A percentile compares a stretch with the other conserved stretches of the same genome.
These are phyloP conservation scores for Phyllostomus hastatus DNA, from an alignment of 2,113 vertebrate species.

Conservation along the genomic window DNA sequence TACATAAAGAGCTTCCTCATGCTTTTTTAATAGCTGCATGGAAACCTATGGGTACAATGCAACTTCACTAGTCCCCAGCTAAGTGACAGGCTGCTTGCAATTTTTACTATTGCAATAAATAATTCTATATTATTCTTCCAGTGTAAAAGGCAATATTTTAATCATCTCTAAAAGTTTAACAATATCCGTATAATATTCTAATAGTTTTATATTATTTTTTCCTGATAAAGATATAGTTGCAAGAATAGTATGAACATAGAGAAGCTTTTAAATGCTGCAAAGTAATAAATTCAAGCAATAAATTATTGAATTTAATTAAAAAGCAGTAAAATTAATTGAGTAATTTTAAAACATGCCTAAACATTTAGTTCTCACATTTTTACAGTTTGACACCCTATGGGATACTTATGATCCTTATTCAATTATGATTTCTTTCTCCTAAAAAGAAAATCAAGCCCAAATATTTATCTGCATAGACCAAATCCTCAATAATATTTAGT, in stretches of 20 bases:
- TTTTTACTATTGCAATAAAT: not conserved
- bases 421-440: not conserved
- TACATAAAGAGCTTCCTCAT: not conserved
- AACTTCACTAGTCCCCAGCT: not conserved
- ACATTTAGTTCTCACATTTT: not conserved
- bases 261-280: not conserved
- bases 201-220: not conserved
- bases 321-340: not conserved
- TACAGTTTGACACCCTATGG: not conserved
- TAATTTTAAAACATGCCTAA: not conserved
- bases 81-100: not conserved
- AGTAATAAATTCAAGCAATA: not conserved
- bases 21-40: not conserved
- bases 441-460: not conserved
- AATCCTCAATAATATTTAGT: not conserved
- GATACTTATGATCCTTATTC: not conserved
- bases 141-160: not conserved
- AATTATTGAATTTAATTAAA: not conserved
- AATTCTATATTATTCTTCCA: not conserved
- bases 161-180: not conserved
- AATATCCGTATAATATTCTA: not conserved
- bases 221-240: not conserved
- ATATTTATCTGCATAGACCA: not conserved
- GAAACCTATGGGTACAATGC: not conserved
- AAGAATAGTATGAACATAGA: not conserved